These are phyloP conservation scores for Phycodurus eques DNA, from an alignment of 2,113 vertebrate genomes.

Conservation along the genomic window DNA sequence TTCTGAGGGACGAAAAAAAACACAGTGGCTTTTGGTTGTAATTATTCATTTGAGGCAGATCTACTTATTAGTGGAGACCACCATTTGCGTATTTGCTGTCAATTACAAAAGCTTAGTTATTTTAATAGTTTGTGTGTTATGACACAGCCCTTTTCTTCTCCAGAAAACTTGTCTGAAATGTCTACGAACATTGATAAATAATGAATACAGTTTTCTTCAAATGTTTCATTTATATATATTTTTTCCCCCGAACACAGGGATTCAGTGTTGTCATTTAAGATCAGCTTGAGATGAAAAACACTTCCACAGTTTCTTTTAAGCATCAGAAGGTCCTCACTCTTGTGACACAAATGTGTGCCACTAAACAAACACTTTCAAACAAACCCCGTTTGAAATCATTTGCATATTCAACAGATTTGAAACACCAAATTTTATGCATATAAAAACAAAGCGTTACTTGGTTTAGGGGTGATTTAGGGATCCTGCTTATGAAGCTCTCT, in stretches of 20 bases:
- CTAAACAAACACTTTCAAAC: not conserved
- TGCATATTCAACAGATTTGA: not conserved
- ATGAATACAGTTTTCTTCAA: not conserved
- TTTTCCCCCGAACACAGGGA: not conserved
- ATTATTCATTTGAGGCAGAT: too few species aligned
- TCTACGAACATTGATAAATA: not conserved
- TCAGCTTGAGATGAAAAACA: not conserved
- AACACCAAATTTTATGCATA: not conserved
- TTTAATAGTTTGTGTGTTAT: not conserved
- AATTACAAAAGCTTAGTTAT: not conserved
- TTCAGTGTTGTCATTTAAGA: not conserved
- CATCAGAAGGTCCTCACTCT: not conserved
- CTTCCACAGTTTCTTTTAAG: not conserved
- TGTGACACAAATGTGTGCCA: not conserved
- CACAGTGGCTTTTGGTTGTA: too few species aligned
- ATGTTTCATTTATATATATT: too few species aligned
- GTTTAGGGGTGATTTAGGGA: not conserved
- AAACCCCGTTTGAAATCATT: not conserved
- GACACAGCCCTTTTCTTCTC: not conserved
- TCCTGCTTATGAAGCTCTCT: not conserved
- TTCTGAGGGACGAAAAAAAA: not conserved
- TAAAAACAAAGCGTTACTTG: not conserved
- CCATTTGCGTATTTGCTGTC: not conserved
- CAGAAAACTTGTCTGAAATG: not conserved
- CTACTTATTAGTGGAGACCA: not conserved